phyloP scores from a whole-genome alignment of 92 coral and sea anemone species.

The Muricea muricata region DNA sequence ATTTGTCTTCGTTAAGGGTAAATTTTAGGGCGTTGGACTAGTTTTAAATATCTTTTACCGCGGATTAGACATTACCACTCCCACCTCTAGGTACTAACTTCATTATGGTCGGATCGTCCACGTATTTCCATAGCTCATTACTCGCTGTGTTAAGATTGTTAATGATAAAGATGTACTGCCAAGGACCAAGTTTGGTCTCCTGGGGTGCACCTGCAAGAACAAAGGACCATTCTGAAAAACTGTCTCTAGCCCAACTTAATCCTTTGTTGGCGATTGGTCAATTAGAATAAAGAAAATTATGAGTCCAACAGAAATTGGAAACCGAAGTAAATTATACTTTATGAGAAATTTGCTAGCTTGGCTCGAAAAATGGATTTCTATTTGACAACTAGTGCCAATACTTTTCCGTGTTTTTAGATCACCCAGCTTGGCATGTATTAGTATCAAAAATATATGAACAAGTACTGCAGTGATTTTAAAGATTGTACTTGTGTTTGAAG shows the following conservation, averaged over 20 bases:
- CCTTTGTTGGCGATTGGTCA: constrained; percentile 13
- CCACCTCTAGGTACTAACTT: background rate
- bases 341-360: no score
- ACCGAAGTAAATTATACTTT: no score
- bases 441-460: no score
- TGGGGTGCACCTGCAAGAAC: constrained; percentile 13
- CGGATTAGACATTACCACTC: background rate
- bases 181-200: constrained; percentile 21
- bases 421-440: no score
- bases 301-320: no score
- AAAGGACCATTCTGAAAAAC: constrained; percentile 1
- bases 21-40: constrained; percentile 2
- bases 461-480: no score
- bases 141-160: background rate
- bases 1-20: constrained; percentile 20
- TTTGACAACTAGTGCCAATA: no score
- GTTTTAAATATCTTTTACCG: background rate
- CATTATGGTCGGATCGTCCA: background rate
- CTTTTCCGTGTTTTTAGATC: no score
- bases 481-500: no score
- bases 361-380: no score
- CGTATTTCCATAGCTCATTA: background rate
- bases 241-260: background rate
- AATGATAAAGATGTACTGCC: background rate
- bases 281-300: no score